Evolutionary conservation across 1,140 invertebrate genomes (phyloP).

Genomic region (Drosophila guanche): DNA sequence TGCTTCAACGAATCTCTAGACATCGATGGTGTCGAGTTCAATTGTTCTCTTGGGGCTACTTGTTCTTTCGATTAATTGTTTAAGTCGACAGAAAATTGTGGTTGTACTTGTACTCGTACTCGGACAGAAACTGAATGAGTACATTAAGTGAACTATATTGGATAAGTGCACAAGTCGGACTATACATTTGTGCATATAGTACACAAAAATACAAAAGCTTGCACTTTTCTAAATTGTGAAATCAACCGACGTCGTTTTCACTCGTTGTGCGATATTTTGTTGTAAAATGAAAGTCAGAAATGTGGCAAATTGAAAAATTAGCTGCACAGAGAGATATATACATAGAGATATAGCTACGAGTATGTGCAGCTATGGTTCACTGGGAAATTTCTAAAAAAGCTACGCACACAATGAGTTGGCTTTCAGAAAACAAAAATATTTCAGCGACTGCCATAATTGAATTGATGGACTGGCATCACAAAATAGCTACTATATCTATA

Average conservation of each 20-base stretch:
- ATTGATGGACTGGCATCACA: constrained; percentile 67
- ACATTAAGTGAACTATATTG: constrained; percentile 41
- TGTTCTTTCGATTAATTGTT: constrained; percentile 28
- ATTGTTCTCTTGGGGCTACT: not conserved
- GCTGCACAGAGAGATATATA: constrained; percentile 31
- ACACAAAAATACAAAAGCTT: constrained; percentile 39
- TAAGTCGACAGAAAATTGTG: constrained; percentile 22
- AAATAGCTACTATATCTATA: constrained; percentile 15
- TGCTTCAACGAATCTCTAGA: no score
- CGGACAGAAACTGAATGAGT: constrained; percentile 27
- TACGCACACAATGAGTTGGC: constrained; percentile 64
- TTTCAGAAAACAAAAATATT: constrained; percentile 50
- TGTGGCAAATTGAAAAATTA: constrained; percentile 73
- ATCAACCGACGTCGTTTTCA: constrained; percentile 52
- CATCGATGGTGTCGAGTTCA: not conserved
- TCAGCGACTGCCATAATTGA: constrained; percentile 60
- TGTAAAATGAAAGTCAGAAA: constrained; percentile 67
- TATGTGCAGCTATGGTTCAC: constrained; percentile 13
- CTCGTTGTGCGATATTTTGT: constrained; percentile 44
- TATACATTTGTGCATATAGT: not conserved
- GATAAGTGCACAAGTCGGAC: constrained; percentile 31
- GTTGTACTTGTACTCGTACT: not conserved
- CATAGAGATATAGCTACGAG: not conserved
- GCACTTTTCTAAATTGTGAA: constrained; percentile 76
- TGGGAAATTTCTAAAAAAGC: constrained; percentile 59